Conservation (phyloP, 2,797 vertebrate genomes). For the Coilia nasus region DNA sequence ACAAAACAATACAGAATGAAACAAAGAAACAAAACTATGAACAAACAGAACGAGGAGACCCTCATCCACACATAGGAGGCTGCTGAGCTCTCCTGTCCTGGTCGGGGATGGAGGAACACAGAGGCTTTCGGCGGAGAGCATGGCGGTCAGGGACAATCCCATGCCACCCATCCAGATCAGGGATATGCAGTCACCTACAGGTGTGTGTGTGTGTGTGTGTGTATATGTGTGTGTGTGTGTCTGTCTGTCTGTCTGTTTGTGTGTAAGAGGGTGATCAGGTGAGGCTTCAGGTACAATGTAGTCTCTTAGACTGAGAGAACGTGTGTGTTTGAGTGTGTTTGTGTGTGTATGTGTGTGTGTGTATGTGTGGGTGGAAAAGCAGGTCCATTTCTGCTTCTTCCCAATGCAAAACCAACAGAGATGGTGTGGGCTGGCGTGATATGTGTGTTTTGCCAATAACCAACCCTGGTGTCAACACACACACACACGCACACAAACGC, state of each 20-base stretch:
- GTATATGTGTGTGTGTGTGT: slow-evolving; percentile 11
- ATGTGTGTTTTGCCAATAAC: not conserved
- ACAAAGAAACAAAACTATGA: slow-evolving; percentile 24
- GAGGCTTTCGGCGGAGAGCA: not conserved
- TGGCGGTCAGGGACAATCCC: not conserved
- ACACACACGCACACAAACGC: slow-evolving; percentile 38
- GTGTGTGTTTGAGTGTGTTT: slow-evolving; percentile 28
- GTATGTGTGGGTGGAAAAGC: slow-evolving; percentile 1
- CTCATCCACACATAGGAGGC: slow-evolving; percentile 23
- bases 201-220: slow-evolving; percentile 45
- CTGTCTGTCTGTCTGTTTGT: not conserved
- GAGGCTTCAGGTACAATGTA: not conserved
- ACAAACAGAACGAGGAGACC: not conserved
- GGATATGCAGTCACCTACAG: slow-evolving; percentile 14
- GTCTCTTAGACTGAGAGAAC: not conserved
- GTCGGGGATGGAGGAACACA: not conserved
- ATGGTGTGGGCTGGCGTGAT: not conserved
- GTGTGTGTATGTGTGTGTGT: slow-evolving; percentile 31
- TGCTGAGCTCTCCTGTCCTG: not conserved
- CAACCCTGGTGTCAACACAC: not conserved
- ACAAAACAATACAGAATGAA: slow-evolving; percentile 38
- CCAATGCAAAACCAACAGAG: not conserved
- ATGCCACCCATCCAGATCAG: not conserved
- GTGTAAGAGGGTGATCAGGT: not conserved
- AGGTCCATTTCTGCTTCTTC: not conserved